Evolutionary conservation across 2,113 vertebrate genomes (phyloP), one percentile per base, ranked within the genome.

Genomic region (Dicentrarchus labrax): DNA sequence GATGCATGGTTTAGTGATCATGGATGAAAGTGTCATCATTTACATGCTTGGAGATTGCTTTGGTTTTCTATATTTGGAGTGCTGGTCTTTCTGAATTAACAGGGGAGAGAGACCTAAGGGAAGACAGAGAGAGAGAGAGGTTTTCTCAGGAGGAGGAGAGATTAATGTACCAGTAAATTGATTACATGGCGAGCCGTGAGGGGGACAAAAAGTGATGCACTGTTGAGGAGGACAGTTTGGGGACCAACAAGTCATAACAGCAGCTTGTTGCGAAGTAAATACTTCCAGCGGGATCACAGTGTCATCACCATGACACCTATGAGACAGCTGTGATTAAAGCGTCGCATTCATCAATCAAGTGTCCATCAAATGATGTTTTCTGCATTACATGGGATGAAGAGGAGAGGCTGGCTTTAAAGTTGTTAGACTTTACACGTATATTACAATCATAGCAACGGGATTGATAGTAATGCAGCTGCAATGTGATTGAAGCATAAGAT

Each of bases 91-190:
- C 8, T 54, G 67, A 78, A 75, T 86, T 47, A 69, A 73, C 60
- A 59, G 11, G 19, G 22, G 53, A 66, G 80, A 67, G 76, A 67
- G 65, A 75, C 50, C 47, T 24, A 9, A 57, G 76, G 60, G 56
- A 68, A 36, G 60, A 13, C 8, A 73, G 60, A 78, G 39, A 17
- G 36, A 43, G n/a, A 47, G 45, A 39, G 69, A 54, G 21, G 50
- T 41, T 54, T 72, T 87, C 62, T 87, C 56, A 36, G 71, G 66
- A 75, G 72, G 41, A 76, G 43, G 43, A 57, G 56, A 81, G 71
- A 82, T 85, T 75, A 65, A 82, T 84, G 80, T 82, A 72, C 0
- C 80, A 73, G 72, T 50, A 72, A 82, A 82, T 64, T 72, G 77
- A 86, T 86, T 50, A 79, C 83, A 83, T 19, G 5, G 21, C 15